Conservation (phyloP, 2,113 vertebrate genomes). For the Echinops telfairi region DNA sequence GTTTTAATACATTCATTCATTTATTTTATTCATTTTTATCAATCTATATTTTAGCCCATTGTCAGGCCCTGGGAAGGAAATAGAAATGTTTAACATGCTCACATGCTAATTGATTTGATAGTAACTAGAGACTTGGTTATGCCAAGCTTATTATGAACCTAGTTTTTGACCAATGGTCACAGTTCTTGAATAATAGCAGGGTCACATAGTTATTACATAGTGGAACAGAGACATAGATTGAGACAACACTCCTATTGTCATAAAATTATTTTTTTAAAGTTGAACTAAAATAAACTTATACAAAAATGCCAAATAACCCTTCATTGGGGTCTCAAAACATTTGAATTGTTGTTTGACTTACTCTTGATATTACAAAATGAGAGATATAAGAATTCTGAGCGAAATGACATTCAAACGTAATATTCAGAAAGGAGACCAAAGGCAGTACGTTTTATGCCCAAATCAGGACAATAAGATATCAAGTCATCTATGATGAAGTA, state of each 20-base stretch:
- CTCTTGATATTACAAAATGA: not conserved
- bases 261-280: not conserved
- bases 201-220: fast-evolving
- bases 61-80: not conserved
- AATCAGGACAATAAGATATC: fast-evolving
- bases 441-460: not conserved
- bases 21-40: not conserved
- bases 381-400: not conserved
- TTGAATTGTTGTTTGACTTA: not conserved
- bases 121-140: not conserved
- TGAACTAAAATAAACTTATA: not conserved
- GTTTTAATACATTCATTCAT: not conserved
- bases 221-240: not conserved
- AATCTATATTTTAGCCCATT: not conserved
- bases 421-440: not conserved
- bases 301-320: not conserved
- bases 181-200: not conserved
- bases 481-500: not conserved
- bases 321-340: too few species aligned
- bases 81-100: not conserved
- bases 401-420: not conserved
- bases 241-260: not conserved
- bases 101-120: not conserved
- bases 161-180: too few species aligned
- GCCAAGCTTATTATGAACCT: too few species aligned